These are phyloP conservation scores for Ptilodon capucinus DNA, from an alignment of 2,888 invertebrate genomes.

Conservation along the genomic window DNA sequence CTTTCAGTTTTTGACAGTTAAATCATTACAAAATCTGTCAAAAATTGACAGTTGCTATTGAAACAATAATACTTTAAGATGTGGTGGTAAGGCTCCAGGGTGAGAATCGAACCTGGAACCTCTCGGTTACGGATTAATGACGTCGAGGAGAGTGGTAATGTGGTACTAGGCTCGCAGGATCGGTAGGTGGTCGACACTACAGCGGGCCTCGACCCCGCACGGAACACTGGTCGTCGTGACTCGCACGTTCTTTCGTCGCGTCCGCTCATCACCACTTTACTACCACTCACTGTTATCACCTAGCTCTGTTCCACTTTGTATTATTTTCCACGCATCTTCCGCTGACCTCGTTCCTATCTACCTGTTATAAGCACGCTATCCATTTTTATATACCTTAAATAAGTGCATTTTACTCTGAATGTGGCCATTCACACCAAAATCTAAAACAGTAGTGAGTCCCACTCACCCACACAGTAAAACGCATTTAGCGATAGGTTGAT, in stretches of 20 bases:
- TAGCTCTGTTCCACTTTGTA: constrained; percentile 66
- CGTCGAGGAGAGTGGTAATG: too few species aligned
- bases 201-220: constrained; percentile 73
- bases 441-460: neutral
- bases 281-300: constrained; percentile 75
- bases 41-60: too few species aligned
- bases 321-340: constrained; percentile 74
- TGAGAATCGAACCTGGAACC: too few species aligned
- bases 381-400: constrained; percentile 39
- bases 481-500: constrained; percentile 16
- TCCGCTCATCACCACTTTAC: constrained; percentile 78
- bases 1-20: too few species aligned
- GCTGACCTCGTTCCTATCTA: constrained; percentile 65
- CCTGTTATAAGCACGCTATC: constrained; percentile 69
- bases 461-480: constrained; percentile 18
- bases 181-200: constrained; percentile 47
- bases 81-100: too few species aligned
- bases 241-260: constrained; percentile 71
- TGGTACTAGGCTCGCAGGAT: constrained; percentile 30
- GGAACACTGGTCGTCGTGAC: constrained; percentile 75
- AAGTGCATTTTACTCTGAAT: constrained; percentile 35
- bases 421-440: neutral
- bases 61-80: too few species aligned
- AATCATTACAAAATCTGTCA: too few species aligned
- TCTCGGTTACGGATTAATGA: too few species aligned